Evolutionary conservation across 2,113 vertebrate genomes (phyloP).

Genomic region (Brienomyrus brachyistius): DNA sequence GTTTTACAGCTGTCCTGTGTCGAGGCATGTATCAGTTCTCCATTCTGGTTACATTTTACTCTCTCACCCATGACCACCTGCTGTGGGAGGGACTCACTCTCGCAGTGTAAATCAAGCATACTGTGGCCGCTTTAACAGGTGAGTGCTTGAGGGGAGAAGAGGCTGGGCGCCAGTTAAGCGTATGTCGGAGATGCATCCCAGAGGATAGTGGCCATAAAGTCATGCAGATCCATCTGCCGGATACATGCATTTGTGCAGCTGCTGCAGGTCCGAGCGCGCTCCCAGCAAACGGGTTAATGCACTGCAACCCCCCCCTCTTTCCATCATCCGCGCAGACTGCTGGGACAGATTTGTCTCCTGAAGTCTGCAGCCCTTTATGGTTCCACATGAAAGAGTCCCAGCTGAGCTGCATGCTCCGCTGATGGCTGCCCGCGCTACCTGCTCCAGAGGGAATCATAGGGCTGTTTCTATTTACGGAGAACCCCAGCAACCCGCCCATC

Average conservation of each 20-base stretch:
- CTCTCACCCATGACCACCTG: not conserved
- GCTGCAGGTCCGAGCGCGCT: not conserved
- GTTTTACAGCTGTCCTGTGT: not conserved
- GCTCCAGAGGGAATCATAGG: not conserved
- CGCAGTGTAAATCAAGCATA: not conserved
- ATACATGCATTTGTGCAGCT: not conserved
- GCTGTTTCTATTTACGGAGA: not conserved
- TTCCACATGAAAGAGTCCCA: slow-evolving; percentile 15
- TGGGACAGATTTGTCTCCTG: slow-evolving; percentile 1
- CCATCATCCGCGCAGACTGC: not conserved
- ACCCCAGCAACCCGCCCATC: not conserved
- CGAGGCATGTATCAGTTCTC: not conserved
- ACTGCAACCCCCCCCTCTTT: not conserved
- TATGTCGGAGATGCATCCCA: not conserved
- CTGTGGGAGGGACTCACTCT: not conserved
- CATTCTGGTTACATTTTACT: not conserved
- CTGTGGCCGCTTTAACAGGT: not conserved
- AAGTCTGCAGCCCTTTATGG: slow-evolving; percentile 12
- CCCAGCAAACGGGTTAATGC: not conserved
- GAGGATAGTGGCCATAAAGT: not conserved
- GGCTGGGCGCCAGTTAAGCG: not conserved
- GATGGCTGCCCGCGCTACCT: not conserved
- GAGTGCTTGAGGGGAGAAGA: not conserved
- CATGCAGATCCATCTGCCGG: not conserved
- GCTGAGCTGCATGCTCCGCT: not conserved